Base-by-base conservation (phyloP, 2,797 vertebrate genomes). In the Lagorchestes hirsutus region DNA sequence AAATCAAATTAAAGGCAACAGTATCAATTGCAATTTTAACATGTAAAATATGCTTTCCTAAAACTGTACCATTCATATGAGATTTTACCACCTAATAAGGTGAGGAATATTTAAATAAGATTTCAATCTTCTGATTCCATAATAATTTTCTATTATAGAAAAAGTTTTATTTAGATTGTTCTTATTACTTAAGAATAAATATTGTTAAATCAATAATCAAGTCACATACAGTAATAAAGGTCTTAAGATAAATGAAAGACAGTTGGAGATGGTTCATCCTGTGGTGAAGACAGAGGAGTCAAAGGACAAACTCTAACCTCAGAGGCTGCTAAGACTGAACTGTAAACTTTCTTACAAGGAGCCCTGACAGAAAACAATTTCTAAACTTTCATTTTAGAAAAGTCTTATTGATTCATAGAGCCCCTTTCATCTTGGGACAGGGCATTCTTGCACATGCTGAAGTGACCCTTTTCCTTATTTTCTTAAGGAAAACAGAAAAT, bases 181-280 rank as follows among this genome's bases (percentile, higher is more conserved):
- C 93, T 87, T 50, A 87, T 87, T 87, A 82, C 91, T 55, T 91
- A 55, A 22, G 14, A 92, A 22, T 97, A 67, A 50, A 87, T 87
- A 46, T 46, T 82, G n/a, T 82, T 82, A 82, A 67, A 40, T 74
- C 34, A 18, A 82, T 22, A 74, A 90, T 54, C 92, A 93, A 93
- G 46, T 92, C 82, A 97, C 91, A 91, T 67, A 92, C 12, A 94
- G 91, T 94, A n/a, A 91, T 56, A 96, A 95, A 92, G n/a, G 50
- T 93, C 52, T 93, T 56, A 93, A 92, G 95, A 96, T 92, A 91
- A 96, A 93, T 54, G 67, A 90, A 62, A 96, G 82, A 24, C 0
- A 96, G 91, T 1, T 97, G 92, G 82, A 57, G 54, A 91, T 56
- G 29, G 31, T 55, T 5, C 10, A 50, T 27, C 8, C 24, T 40